These are phyloP conservation scores for Anhinga rufa DNA, from an alignment of 2,113 vertebrate genomes.

Conservation along the genomic window DNA sequence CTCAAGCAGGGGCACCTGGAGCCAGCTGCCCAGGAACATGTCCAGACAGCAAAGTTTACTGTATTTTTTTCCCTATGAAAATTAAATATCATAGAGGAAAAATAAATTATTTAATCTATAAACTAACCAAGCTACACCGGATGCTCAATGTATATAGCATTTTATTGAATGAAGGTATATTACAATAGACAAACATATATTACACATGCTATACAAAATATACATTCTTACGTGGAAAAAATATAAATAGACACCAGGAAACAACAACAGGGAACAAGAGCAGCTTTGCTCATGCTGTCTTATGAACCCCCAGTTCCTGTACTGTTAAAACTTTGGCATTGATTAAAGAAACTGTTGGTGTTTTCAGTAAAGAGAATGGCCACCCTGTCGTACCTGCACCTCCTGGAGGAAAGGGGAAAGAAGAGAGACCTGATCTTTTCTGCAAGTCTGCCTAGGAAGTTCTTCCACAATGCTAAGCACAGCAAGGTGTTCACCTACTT, in stretches of 20 bases:
- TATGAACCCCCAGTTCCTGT: not conserved
- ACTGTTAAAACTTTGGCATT: not conserved
- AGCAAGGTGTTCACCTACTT: not conserved
- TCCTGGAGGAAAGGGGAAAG: not conserved
- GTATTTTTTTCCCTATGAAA: not conserved
- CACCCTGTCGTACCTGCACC: not conserved
- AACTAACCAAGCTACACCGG: not conserved
- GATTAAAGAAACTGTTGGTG: not conserved
- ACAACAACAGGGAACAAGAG: conserved; percentile 16
- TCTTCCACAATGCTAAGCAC: not conserved
- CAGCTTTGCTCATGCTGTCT: not conserved
- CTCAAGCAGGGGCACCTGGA: not conserved
- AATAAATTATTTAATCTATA: not conserved
- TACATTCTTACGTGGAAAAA: conserved; percentile 74
- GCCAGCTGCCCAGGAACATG: not conserved
- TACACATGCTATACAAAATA: conserved; percentile 79
- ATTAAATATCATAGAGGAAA: not conserved
- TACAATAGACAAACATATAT: conserved; percentile 70
- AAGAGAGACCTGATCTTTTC: not conserved
- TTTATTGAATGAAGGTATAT: conserved; percentile 71
- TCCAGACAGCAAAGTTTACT: not conserved
- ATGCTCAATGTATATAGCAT: not conserved
- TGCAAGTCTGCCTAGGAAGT: not conserved
- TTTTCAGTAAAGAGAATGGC: not conserved
- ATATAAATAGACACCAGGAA: conserved; percentile 69